Percentiles rank a stretch among this genome's conserved stretches.
Evolutionary conservation across 2,113 vertebrate species (phyloP).

Genomic region (Murina feae): DNA sequence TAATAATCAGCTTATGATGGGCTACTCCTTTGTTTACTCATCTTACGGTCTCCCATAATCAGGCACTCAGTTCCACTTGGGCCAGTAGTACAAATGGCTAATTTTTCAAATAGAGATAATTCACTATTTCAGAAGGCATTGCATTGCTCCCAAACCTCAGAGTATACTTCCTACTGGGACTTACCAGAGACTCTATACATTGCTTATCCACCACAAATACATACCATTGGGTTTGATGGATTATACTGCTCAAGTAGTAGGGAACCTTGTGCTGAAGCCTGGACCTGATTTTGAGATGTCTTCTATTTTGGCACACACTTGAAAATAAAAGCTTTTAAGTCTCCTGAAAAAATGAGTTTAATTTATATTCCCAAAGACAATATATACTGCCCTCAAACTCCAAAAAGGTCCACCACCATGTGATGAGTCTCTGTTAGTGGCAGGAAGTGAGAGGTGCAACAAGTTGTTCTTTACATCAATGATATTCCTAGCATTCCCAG

Average conservation of each 20-base stretch:
- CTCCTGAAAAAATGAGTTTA: neutral
- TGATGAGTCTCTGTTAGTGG: neutral
- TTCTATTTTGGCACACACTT: neutral
- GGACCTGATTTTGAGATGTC: neutral
- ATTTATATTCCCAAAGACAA: neutral
- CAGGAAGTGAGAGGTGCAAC: neutral
- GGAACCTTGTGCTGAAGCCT: neutral
- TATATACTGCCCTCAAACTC: neutral
- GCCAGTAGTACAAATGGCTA: neutral
- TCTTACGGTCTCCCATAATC: neutral
- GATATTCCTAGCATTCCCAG: neutral
- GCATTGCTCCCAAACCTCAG: neutral
- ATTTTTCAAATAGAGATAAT: slow-evolving; percentile 15
- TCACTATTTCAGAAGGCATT: neutral
- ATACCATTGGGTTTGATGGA: neutral
- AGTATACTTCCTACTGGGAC: neutral
- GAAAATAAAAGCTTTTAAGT: neutral
- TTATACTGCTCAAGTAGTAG: neutral
- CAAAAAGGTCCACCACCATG: neutral
- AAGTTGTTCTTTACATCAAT: neutral
- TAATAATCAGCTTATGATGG: neutral
- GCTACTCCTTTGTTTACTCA: neutral
- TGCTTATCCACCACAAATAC: neutral
- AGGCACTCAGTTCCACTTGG: neutral
- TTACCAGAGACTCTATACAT: neutral